Conservation (phyloP, 2,888 invertebrate species). For the Leucoma salicis region DNA sequence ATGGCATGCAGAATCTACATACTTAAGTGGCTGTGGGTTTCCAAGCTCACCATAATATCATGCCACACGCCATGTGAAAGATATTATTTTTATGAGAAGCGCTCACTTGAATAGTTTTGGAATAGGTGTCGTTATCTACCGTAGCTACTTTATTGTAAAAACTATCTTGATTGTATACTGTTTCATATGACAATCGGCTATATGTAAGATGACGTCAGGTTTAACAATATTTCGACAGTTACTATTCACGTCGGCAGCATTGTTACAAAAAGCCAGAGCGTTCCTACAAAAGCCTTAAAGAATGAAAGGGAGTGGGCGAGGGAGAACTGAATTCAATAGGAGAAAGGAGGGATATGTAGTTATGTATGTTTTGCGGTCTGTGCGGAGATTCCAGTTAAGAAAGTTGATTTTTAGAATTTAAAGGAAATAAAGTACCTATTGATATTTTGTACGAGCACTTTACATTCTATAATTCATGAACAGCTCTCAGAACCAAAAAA, state of each 20-base stretch:
- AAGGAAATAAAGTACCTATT: constrained; percentile 15
- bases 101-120: too few relatives aligned
- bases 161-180: neutral
- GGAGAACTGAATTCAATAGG: constrained; percentile 66
- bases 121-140: too few relatives aligned
- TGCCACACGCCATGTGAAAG: too few relatives aligned
- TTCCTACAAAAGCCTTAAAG: constrained; percentile 74
- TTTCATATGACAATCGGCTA: constrained; percentile 2
- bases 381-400: constrained; percentile 41
- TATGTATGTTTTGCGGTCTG: constrained; percentile 73
- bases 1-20: too few relatives aligned
- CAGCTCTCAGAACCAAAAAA: too few relatives aligned
- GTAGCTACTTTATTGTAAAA: too few relatives aligned
- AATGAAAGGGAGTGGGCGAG: constrained; percentile 70
- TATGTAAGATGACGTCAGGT: constrained; percentile 55
- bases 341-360: constrained; percentile 69
- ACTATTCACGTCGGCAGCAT: constrained; percentile 62
- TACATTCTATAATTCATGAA: too few relatives aligned
- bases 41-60: too few relatives aligned
- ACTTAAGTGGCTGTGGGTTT: too few relatives aligned
- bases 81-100: too few relatives aligned
- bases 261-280: constrained; percentile 73
- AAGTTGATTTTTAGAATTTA: constrained; percentile 30
- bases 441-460: too few relatives aligned
- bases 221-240: constrained; percentile 74